Percentiles rank a stretch among this genome's conserved stretches.
phyloP scores from a whole-genome alignment of 37 sponge, comb jelly and placozoan species.

The Theonella swinhoei region DNA sequence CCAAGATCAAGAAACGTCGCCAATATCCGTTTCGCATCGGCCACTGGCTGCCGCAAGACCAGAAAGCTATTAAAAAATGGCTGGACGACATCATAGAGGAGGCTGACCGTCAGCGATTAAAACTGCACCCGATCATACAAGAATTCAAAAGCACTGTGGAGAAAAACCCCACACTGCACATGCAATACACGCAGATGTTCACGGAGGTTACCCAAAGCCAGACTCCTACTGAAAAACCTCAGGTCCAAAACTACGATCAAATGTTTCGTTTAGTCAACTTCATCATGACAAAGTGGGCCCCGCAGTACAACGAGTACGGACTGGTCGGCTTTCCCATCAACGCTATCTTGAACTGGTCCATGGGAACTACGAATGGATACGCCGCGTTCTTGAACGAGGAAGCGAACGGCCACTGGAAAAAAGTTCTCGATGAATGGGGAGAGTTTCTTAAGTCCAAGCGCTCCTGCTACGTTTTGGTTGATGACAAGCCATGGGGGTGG shows the following conservation, averaged over 20 bases:
- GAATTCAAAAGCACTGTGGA: slow-evolving; percentile 21
- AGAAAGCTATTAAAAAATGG: slow-evolving; percentile 26
- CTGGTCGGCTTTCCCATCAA: slow-evolving; percentile 61
- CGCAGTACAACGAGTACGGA: slow-evolving; percentile 8
- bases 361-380: slow-evolving; percentile 37
- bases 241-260: slow-evolving; percentile 29
- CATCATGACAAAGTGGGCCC: slow-evolving; percentile 45
- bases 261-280: slow-evolving; percentile 32
- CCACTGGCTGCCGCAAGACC: slow-evolving; percentile 44
- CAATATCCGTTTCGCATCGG: slow-evolving; percentile 40
- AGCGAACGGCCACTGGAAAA: slow-evolving; percentile 47
- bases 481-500: slow-evolving; percentile 15
- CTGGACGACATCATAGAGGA: slow-evolving; percentile 26
- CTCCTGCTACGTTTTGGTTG: slow-evolving; percentile 44
- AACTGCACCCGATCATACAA: slow-evolving; percentile 2
- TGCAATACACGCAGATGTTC: slow-evolving; percentile 36
- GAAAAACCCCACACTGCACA: slow-evolving; percentile 11
- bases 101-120: not conserved
- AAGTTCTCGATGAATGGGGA: slow-evolving; percentile 36
- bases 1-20: too few species aligned
- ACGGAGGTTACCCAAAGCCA: slow-evolving; percentile 6
- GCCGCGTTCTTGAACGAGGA: slow-evolving; percentile 41
- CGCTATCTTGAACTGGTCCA: slow-evolving; percentile 50
- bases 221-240: slow-evolving; percentile 23
- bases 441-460: slow-evolving; percentile 13